A percentile compares a stretch with the other conserved stretches of the same genome.
Conservation (phyloP, 2,113 vertebrate genomes). For the Paradoxurus hermaphroditus region DNA sequence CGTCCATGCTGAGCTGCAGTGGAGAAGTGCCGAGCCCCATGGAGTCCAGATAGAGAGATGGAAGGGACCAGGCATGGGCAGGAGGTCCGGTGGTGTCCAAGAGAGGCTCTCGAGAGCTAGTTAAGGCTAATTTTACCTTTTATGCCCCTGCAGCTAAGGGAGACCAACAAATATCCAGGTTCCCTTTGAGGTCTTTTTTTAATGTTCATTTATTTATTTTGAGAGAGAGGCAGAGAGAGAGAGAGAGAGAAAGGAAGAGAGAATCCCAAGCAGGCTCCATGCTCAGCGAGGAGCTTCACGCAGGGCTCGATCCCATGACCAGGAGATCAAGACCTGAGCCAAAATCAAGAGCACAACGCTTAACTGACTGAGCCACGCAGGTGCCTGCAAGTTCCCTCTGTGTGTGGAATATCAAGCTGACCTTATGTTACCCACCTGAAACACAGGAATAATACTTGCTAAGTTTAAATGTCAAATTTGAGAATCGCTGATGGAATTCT, state of each 20-base stretch:
- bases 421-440: not conserved
- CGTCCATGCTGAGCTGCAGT: not conserved
- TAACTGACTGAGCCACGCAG: too few species aligned
- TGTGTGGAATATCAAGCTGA: not conserved
- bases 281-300: too few species aligned
- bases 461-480: not conserved
- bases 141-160: not conserved
- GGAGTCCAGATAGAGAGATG: fast-evolving
- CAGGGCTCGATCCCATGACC: too few species aligned
- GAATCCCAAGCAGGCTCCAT: too few species aligned
- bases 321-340: too few species aligned
- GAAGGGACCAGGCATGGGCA: fast-evolving
- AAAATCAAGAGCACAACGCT: too few species aligned
- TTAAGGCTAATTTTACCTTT: not conserved
- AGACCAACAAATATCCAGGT: not conserved
- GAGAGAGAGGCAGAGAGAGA: too few species aligned
- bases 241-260: too few species aligned
- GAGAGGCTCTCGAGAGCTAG: not conserved
- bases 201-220: too few species aligned
- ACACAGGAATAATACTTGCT: not conserved
- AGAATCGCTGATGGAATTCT: not conserved
- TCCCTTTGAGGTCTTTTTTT: too few species aligned
- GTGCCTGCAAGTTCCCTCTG: too few species aligned
- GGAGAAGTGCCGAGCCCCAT: fast-evolving
- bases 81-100: too few species aligned